Evolutionary conservation across 2,888 invertebrate genomes (phyloP).

Genomic region (Tachina lurida): DNA sequence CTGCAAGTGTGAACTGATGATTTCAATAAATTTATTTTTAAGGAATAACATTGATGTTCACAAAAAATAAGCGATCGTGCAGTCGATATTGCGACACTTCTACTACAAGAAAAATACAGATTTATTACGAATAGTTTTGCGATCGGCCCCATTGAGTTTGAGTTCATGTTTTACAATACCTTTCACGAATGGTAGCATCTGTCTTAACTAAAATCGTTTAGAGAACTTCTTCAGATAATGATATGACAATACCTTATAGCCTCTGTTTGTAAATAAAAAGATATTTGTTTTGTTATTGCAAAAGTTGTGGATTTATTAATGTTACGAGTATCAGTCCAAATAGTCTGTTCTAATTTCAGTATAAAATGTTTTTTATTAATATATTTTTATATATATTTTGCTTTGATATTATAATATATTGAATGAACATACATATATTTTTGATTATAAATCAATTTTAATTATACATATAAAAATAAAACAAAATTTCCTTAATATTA

Average conservation of each 20-base stretch:
- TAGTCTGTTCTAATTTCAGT: conserved; percentile 49
- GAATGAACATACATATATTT: conserved; percentile 15
- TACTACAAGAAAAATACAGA: too few relatives aligned
- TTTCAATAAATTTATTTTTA: too few relatives aligned
- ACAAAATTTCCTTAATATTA: conserved; percentile 54
- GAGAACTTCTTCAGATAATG: background rate
- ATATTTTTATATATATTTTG: background rate
- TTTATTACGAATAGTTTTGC: too few relatives aligned
- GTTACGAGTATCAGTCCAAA: conserved; percentile 57
- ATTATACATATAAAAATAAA: conserved; percentile 56
- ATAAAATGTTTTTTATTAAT: conserved; percentile 10
- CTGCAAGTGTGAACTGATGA: too few relatives aligned
- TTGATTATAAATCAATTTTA: conserved; percentile 26
- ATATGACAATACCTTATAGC: background rate
- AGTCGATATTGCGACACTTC: too few relatives aligned
- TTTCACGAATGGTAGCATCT: too few relatives aligned
- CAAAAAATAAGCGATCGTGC: too few relatives aligned
- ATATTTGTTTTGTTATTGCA: conserved; percentile 47
- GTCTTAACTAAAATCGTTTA: background rate
- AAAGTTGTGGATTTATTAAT: conserved; percentile 61
- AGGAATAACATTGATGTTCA: too few relatives aligned
- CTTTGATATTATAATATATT: conserved; percentile 7
- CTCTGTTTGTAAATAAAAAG: conserved; percentile 40
- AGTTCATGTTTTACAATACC: too few relatives aligned
- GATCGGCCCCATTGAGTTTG: too few relatives aligned